Evolutionary conservation across 1,140 invertebrate genomes (phyloP).

Genomic region (Eriocheir sinensis): DNA sequence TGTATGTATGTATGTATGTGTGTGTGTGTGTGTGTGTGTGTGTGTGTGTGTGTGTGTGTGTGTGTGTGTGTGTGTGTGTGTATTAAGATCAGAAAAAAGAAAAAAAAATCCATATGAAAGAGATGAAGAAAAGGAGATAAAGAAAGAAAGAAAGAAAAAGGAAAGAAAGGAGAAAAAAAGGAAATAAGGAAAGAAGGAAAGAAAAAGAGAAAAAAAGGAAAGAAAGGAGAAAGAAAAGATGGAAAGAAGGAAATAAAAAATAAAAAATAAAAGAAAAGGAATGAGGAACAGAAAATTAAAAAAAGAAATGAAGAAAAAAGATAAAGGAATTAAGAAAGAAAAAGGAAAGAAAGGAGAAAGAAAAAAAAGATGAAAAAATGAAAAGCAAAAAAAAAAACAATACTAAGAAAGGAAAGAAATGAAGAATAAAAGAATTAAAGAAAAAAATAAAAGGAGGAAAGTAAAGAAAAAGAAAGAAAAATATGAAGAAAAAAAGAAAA

Average conservation of each 20-base stretch:
- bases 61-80: slow-evolving; percentile 37
- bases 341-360: neutral
- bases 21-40: slow-evolving; percentile 7
- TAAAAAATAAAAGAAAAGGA: neutral
- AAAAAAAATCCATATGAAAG: neutral
- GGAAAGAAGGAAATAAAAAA: too few species aligned
- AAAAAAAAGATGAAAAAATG: neutral
- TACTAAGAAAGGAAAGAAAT: neutral
- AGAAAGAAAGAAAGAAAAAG: neutral
- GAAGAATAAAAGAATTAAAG: neutral
- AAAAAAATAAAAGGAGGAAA: too few species aligned
- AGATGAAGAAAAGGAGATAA: neutral
- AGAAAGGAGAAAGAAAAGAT: neutral
- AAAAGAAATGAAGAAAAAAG: neutral
- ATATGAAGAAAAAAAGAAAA: too few species aligned
- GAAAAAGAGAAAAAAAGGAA: neutral
- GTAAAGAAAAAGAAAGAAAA: too few species aligned
- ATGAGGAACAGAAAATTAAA: neutral
- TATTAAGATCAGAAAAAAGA: slow-evolving; percentile 44
- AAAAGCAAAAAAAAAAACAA: neutral
- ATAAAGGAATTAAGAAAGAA: neutral
- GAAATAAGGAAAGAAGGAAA: neutral
- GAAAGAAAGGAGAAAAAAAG: neutral
- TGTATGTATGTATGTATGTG: neutral
- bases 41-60: slow-evolving; percentile 40